Evolutionary conservation across 2,797 vertebrate species (phyloP).

Genomic region (Macropus fuliginosus): DNA sequence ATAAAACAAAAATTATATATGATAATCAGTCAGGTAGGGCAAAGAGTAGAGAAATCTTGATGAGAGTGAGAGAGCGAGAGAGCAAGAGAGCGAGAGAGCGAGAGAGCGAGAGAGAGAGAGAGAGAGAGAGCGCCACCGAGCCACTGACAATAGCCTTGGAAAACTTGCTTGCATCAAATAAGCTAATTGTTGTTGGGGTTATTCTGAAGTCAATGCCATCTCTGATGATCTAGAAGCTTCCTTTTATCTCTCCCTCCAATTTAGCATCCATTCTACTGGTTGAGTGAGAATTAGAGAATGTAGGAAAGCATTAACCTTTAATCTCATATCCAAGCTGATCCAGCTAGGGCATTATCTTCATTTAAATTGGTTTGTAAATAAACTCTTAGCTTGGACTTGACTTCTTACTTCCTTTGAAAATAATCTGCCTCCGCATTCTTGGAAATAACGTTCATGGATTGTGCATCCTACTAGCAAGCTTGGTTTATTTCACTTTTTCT

Average conservation of each 20-base stretch:
- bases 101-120: neutral
- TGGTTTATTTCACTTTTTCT: conserved; percentile 39
- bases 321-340: neutral
- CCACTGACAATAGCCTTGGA: neutral
- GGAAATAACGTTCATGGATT: conserved; percentile 66
- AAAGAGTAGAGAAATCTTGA: conserved; percentile 30
- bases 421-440: conserved; percentile 51
- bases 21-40: neutral
- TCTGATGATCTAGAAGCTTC: neutral
- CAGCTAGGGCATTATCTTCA: conserved; percentile 52
- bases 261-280: neutral
- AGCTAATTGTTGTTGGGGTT: conserved; percentile 33
- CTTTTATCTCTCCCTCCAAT: neutral
- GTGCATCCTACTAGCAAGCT: conserved; percentile 37
- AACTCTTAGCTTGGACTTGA: conserved; percentile 55
- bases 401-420: conserved; percentile 61
- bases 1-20: conserved; percentile 30
- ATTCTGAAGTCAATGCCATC: conserved; percentile 7
- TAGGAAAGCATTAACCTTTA: conserved; percentile 15
- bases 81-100: neutral
- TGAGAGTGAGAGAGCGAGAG: accelerated
- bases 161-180: neutral
- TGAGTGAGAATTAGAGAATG: neutral
- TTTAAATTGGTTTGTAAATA: conserved; percentile 60
- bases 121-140: neutral